Evolutionary conservation across 2,113 vertebrate genomes (phyloP), one percentile per base, ranked within the genome.

Genomic region (Macrotis lagotis): DNA sequence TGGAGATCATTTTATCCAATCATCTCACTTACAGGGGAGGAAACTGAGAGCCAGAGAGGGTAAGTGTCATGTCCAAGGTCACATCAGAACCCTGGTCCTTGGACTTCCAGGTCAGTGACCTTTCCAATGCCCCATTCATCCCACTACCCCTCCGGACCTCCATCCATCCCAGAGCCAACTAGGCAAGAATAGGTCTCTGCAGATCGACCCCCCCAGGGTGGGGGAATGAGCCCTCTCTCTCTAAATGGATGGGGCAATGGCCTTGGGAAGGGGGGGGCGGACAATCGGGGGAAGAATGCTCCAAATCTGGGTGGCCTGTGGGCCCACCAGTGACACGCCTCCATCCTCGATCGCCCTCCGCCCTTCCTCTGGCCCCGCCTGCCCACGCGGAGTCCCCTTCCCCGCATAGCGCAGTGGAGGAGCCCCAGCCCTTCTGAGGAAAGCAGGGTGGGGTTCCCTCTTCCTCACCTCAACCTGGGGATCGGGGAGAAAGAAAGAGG

Each of bases 221-320:
- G 66, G 66, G 66, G 66, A 22, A 37, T 22, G 66, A 10, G 9
- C 44, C 37, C 37, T 44, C n/a, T 83, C 66, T 2, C 9, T 0
- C 24, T 44, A 83, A 37, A 88, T 66, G 94, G 92, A 51, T 1
- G 51, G 28, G 50, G 88, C 92, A 12, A 51, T 37, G 7, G 91
- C 49, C 37, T 93, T 90, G 47, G 88, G 96, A 26, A 90, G 94
- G 83, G 94, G 90, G 25, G n/a, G n/a, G n/a, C n/a, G n/a, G n/a
- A n/a, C 88, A 55, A 25, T 6, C 11, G 91, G 93, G 95, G 49
- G 22, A 55, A 92, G 50, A 88, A 92, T 53, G 92, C 53, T 83
- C 66, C 2, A 8, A 44, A 83, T 6, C 37, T 6, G 0, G 66
- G 66, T 83, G n/a, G 6, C n/a, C 66, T 24, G 66, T n/a, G 31